These are phyloP conservation scores for Micromussa lordhowensis DNA, from an alignment of 92 coral and sea anemone genomes.

Conservation along the genomic window DNA sequence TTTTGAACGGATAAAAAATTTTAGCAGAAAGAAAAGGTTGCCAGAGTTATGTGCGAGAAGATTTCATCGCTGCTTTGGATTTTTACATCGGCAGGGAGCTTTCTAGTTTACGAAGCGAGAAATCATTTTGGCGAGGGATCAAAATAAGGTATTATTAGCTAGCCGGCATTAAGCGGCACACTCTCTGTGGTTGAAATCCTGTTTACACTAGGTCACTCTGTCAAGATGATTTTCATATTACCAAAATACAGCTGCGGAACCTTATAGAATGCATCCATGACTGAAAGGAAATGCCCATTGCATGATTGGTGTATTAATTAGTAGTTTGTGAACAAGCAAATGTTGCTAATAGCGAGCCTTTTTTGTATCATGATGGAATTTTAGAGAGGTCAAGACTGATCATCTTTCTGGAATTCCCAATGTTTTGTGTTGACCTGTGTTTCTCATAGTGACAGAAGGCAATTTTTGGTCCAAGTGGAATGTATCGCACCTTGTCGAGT, in stretches of 20 bases:
- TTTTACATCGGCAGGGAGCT: not conserved
- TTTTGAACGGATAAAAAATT: not conserved
- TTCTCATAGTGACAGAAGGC: not conserved
- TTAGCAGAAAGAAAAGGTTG: not conserved
- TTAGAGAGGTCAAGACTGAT: not conserved
- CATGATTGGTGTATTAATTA: not conserved
- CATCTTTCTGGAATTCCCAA: not conserved
- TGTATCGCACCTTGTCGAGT: not conserved
- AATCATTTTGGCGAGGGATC: not conserved
- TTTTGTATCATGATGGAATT: not conserved
- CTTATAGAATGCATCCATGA: not conserved
- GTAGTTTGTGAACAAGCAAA: not conserved
- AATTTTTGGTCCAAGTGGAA: not conserved
- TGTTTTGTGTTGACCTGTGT: not conserved
- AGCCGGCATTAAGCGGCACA: too few relatives aligned
- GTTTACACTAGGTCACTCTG: constrained; percentile 8
- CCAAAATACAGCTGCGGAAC: not conserved
- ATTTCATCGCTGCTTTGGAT: not conserved
- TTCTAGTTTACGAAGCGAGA: not conserved
- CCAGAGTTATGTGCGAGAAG: not conserved
- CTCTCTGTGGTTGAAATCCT: constrained; percentile 14
- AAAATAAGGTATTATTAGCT: constrained; percentile 3
- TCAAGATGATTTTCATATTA: not conserved
- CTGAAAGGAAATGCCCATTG: not conserved
- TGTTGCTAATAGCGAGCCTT: not conserved